Evolutionary conservation across 2,888 invertebrate species (phyloP), one percentile per base, ranked within the genome.

Genomic region (Alentia gelatinosa): DNA sequence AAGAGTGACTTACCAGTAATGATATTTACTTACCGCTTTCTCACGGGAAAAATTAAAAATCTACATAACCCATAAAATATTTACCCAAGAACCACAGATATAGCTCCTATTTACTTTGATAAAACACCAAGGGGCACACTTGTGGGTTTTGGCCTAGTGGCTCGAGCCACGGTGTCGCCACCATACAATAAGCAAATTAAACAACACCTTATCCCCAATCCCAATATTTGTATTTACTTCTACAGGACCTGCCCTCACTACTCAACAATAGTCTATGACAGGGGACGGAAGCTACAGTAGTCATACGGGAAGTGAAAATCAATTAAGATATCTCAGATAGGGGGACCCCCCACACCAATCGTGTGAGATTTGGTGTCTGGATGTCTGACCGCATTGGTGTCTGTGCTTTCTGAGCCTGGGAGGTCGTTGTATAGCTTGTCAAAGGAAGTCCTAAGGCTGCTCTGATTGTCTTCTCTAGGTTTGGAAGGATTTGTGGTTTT

Each of bases 321-420:
- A 68, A 68, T 68, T 68, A 68, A 68, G 68, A 68, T 68, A 30
- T 30, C 30, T 68, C 12, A 68, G 68, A 68, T 68, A 68, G 68
- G 33, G 33, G 68, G 68, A 30, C 12, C 30, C 26, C 30, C 68
- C 68, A 68, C 68, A 68, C 68, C 3, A 68, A 30, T 26, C 12
- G 68, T 68, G 68, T 68, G 26, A 30, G 26, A 12, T 68, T 26
- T 68, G 68, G 68, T 68, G 68, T 68, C 30, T 26, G 33, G 68
- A 26, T 68, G 68, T 68, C 68, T 68, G 68, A 68, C 68, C 68
- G 30, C 68, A 30, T 68, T 30, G n/a, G 26, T 68, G 30, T 68
- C 23, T 12, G 26, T 12, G n/a, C 1, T 12, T 68, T 68, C 68
- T 12, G 68, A 68, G 1, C 30, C 12, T 68, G n/a, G 68, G 33